These are phyloP conservation scores for Petrocephalus microphthalmus DNA, from an alignment of 2,113 vertebrate genomes.

Conservation along the genomic window DNA sequence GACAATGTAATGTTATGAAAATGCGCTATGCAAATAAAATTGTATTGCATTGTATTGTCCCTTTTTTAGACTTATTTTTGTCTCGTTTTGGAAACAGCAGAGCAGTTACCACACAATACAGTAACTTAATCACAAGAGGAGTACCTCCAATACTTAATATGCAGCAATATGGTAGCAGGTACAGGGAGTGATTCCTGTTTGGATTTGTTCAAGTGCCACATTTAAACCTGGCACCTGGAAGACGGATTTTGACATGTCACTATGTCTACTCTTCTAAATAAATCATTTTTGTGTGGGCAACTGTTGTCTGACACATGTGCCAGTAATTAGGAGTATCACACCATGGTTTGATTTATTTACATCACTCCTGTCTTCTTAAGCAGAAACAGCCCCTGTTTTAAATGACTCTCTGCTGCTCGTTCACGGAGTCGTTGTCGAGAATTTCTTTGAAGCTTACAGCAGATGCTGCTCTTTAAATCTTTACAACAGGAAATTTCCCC, in stretches of 20 bases:
- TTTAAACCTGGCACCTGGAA: background rate
- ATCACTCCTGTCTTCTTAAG: background rate
- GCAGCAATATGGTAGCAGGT: background rate
- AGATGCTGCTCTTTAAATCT: background rate
- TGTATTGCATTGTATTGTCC: background rate
- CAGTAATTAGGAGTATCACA: background rate
- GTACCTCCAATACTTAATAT: background rate
- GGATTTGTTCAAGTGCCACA: background rate
- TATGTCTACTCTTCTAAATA: background rate
- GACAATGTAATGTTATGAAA: too few relatives aligned
- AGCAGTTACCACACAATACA: background rate
- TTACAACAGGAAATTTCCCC: background rate
- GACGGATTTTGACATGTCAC: background rate
- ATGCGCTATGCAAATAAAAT: too few relatives aligned
- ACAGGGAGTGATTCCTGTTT: background rate
- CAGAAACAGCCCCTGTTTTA: background rate
- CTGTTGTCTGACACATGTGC: background rate
- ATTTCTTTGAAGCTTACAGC: background rate
- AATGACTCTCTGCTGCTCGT: background rate
- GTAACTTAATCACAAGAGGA: background rate
- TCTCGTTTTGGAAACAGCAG: background rate
- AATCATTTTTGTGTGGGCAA: background rate
- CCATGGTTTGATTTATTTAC: slow-evolving; percentile 4
- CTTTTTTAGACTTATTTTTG: background rate
- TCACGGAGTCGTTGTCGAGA: background rate